Base-by-base conservation (phyloP, 2,797 vertebrate genomes). In the Anas bahamensis region DNA sequence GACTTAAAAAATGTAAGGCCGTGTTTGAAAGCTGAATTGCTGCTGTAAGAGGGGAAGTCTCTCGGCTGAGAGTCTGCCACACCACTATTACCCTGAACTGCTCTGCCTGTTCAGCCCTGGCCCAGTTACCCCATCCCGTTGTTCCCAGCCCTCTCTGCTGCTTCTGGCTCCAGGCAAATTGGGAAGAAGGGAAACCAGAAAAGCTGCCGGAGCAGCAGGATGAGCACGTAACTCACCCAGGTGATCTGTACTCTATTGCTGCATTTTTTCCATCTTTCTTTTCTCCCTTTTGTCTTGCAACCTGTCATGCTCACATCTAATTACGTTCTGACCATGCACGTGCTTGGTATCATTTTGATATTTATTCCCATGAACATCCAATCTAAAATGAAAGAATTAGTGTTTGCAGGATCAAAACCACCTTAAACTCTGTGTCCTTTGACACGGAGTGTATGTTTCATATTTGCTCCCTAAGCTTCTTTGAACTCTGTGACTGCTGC, bases 381-480 rank as follows among this genome's bases (percentile, higher is more conserved):
- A n/a, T 85, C 53, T 73, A 83, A 94, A 95, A 94, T 89, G 74
- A 93, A 93, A 87, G 63, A 89, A 75, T 81, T 95, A 81, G 39
- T 83, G 33, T 71, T 89, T 79, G 52, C 11, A 42, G 65, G 89
- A 94, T 96, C 89, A 94, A 92, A 96, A 94, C 44, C 21, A 7
- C 41, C 56, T 21, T 66, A 90, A 95, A 93, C 63, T 56, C 69
- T 70, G 46, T 76, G 76, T 88, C 89, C 94, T 96, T 91, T 82
- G 37, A 86, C 95, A 91, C 80, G 88, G 81, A 75, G 93, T 94
- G 91, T 70, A 57, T 90, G 78, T 57, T 91, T 94, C 70, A 73
- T 76, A 79, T 91, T 92, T 94, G 77, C 23, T 93, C 31, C 68
- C 64, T 73, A 82, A 91, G 83, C 64, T 71, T 42, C 85, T 92